Conservation (phyloP, 92 coral and sea anemone species). For the Phymanthus crucifer region DNA sequence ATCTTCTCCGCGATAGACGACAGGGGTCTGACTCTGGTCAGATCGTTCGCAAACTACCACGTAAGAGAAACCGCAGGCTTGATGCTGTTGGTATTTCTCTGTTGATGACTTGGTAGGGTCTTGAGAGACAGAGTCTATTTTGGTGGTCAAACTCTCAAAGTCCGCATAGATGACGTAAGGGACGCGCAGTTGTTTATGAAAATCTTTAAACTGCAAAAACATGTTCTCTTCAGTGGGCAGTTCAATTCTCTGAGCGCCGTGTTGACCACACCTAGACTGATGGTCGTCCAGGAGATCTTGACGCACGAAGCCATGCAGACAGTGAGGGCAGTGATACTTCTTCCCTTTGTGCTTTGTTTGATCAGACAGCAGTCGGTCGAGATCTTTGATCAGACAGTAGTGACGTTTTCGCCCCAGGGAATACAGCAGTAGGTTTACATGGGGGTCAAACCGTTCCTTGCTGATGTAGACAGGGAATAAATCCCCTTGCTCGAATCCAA, state of each 20-base stretch:
- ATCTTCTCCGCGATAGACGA: neutral
- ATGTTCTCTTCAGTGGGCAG: neutral
- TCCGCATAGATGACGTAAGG: neutral
- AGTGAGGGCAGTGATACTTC: neutral
- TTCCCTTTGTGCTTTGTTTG: too few species aligned
- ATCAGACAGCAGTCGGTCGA: neutral
- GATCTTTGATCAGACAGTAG: too few species aligned
- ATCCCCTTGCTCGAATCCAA: too few species aligned
- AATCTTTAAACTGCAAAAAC: neutral
- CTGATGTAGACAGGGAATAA: too few species aligned
- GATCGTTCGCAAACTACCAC: neutral
- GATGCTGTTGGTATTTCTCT: neutral
- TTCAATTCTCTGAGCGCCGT: neutral
- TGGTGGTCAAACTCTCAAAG: neutral
- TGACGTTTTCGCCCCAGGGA: too few species aligned
- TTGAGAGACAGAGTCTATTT: neutral
- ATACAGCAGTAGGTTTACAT: neutral
- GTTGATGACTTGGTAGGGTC: neutral
- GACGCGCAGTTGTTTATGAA: neutral
- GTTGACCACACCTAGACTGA: neutral
- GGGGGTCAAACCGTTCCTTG: neutral
- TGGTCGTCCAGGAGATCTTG: neutral
- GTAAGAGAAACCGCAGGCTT: too few species aligned
- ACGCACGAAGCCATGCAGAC: neutral
- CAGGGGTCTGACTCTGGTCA: neutral